phyloP scores from a whole-genome alignment of 2,797 vertebrate genomes.

The Chaetophractus vellerosus region DNA sequence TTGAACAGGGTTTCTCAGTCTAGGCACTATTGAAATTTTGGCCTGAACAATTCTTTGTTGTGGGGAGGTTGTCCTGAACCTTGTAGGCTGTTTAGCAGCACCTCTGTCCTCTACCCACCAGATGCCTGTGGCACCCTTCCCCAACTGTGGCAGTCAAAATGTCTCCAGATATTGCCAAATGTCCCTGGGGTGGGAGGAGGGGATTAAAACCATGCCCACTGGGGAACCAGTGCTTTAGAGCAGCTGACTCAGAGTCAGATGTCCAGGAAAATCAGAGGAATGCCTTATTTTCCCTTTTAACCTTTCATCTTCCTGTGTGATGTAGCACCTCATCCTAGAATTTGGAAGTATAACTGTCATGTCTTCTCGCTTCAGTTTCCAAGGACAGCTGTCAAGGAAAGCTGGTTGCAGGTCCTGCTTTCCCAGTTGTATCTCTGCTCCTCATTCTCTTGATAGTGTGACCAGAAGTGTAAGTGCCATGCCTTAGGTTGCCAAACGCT shows the following conservation, averaged over 20 bases:
- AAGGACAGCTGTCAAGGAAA: neutral
- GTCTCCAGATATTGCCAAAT: neutral
- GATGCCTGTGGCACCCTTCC: no score
- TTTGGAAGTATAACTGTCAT: neutral
- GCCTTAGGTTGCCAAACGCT: neutral
- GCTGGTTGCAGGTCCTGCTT: neutral
- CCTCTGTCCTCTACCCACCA: no score
- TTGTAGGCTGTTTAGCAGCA: no score
- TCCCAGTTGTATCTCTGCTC: neutral
- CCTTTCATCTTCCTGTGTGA: neutral
- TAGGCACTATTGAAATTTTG: neutral
- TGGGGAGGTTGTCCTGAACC: no score
- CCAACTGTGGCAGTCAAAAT: no score
- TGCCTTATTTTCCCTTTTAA: neutral
- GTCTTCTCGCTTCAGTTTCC: neutral
- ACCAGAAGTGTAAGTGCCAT: neutral
- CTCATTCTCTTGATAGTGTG: constrained; percentile 31
- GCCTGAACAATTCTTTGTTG: no score
- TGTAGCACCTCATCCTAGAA: neutral
- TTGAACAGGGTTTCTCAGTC: neutral
- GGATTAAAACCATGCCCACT: neutral
- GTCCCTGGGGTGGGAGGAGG: neutral
- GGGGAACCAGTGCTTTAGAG: neutral
- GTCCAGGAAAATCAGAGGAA: neutral
- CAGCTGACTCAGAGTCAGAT: neutral